These are phyloP conservation scores for Entomobrya proxima DNA, from an alignment of 2,888 invertebrate genomes.

Conservation along the genomic window DNA sequence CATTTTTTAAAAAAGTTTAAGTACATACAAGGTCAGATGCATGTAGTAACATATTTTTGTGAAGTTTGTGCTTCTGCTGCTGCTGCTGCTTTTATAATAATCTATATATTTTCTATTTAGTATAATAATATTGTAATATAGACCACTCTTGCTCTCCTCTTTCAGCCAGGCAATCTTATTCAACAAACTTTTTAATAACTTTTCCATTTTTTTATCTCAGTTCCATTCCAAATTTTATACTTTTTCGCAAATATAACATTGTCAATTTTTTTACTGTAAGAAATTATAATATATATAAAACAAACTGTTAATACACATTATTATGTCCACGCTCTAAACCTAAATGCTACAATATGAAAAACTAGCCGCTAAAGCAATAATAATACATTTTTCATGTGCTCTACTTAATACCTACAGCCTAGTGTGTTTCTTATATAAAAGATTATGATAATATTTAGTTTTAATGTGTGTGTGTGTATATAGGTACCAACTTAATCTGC, in stretches of 20 bases:
- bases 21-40: constrained; percentile 26
- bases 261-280: neutral
- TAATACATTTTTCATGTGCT: neutral
- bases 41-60: constrained; percentile 10
- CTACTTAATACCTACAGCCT: neutral
- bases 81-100: no score
- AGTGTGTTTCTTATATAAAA: neutral
- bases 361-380: neutral
- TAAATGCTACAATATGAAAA: no score
- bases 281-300: neutral
- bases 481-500: constrained; percentile 49
- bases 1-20: no score
- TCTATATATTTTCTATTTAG: no score
- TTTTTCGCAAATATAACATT: no score
- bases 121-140: no score
- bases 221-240: neutral
- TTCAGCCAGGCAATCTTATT: no score
- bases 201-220: constrained; percentile 1
- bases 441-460: neutral
- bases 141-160: constrained; percentile 13
- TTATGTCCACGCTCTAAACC: no score
- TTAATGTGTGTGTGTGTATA: constrained; percentile 19
- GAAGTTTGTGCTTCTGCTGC: no score
- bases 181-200: neutral
- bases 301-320: neutral